Conservation (phyloP, 2,888 invertebrate species). For the Neocrepidodera transversa region DNA sequence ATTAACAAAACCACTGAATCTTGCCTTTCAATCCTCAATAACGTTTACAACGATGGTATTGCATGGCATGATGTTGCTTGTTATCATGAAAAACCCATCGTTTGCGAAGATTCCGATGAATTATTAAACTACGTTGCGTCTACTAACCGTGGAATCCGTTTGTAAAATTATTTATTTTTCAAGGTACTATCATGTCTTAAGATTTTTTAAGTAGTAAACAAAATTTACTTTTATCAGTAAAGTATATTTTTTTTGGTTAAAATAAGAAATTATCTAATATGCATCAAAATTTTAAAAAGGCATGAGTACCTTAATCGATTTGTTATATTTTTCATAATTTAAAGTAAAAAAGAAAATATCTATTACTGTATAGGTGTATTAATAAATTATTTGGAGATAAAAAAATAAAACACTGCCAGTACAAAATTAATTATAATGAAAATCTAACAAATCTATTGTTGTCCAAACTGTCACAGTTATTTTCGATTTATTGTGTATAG, state of each 20-base stretch:
- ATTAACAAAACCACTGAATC: constrained; percentile 89
- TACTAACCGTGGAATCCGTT: constrained; percentile 83
- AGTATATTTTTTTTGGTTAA: no score
- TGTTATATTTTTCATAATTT: constrained; percentile 2
- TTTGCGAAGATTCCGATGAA: constrained; percentile 91
- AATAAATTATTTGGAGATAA: no score
- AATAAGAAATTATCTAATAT: not conserved
- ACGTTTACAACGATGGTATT: constrained; percentile 92
- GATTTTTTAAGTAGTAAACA: constrained; percentile 22
- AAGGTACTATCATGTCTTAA: constrained; percentile 1
- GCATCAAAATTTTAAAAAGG: not conserved
- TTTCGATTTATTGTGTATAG: constrained; percentile 1
- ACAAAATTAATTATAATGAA: not conserved
- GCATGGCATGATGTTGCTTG: constrained; percentile 95
- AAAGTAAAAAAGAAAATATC: not conserved
- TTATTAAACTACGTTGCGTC: constrained; percentile 84
- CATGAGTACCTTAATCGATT: not conserved
- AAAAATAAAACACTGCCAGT: not conserved
- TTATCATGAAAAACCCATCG: constrained; percentile 90
- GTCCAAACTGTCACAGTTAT: not conserved
- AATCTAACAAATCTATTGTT: no score
- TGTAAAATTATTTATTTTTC: constrained; percentile 62
- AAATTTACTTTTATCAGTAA: not conserved
- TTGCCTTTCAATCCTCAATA: constrained; percentile 86
- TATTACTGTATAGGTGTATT: no score